Percentiles rank a stretch among this genome's conserved stretches.
Conservation (phyloP, 2,797 vertebrate species). For the Amphiprion clarkii region DNA sequence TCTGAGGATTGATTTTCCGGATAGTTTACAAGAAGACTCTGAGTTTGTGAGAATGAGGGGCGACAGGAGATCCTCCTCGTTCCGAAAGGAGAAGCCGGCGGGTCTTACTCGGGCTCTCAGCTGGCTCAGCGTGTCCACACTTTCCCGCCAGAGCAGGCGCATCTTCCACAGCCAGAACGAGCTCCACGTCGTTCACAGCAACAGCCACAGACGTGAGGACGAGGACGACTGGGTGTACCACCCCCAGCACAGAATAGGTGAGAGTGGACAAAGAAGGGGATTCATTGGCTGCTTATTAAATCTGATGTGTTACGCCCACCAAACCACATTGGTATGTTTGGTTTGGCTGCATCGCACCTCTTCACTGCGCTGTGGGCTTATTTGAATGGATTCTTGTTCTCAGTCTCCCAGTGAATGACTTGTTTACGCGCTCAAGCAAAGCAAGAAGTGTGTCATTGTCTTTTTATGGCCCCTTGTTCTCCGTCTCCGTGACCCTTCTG, state of each 20-base stretch:
- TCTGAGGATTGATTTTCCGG: slow-evolving; percentile 28
- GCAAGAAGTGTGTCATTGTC: slow-evolving; percentile 69
- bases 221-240: slow-evolving; percentile 90
- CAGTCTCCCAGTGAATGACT: slow-evolving; percentile 45
- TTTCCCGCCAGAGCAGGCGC: slow-evolving; percentile 92
- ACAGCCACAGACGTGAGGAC: slow-evolving; percentile 73
- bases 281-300: background rate
- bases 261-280: slow-evolving; percentile 50
- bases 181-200: slow-evolving; percentile 81
- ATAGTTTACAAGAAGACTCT: background rate
- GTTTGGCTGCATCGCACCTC: slow-evolving; percentile 21
- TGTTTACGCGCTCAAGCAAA: slow-evolving; percentile 69
- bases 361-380: slow-evolving; percentile 12
- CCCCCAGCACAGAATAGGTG: slow-evolving; percentile 92
- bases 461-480: slow-evolving; percentile 74
- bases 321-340: slow-evolving; percentile 5
- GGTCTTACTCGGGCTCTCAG: slow-evolving; percentile 91
- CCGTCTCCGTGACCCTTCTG: slow-evolving; percentile 39
- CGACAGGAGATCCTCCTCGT: slow-evolving; percentile 88
- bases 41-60: slow-evolving; percentile 89
- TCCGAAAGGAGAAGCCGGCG: slow-evolving; percentile 87
- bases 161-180: slow-evolving; percentile 94
- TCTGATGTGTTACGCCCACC: slow-evolving; percentile 1
- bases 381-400: slow-evolving; percentile 57
- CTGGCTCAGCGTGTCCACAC: slow-evolving; percentile 94